phyloP scores from a whole-genome alignment of 1,140 invertebrate genomes.

The Neodiprion lecontei region DNA sequence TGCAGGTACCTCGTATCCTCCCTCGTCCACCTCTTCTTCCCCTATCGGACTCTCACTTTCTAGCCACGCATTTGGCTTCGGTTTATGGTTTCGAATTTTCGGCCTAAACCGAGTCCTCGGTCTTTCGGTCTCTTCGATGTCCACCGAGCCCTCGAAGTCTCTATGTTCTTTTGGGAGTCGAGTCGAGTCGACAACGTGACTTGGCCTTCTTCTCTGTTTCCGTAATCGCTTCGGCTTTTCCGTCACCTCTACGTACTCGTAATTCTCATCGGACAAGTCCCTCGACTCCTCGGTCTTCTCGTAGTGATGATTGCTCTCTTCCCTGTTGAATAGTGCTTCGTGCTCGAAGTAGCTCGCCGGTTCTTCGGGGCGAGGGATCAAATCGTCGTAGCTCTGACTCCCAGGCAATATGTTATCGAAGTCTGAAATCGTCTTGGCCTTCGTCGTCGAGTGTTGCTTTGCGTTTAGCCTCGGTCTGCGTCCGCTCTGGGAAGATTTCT shows the following conservation, averaged over 20 bases:
- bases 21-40: slow-evolving; percentile 21
- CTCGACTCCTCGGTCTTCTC: slow-evolving; percentile 31
- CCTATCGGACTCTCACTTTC: slow-evolving; percentile 32
- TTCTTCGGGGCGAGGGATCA: background rate
- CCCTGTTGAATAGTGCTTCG: slow-evolving; percentile 16
- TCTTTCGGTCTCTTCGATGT: slow-evolving; percentile 37
- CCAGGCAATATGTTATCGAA: background rate
- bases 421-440: background rate
- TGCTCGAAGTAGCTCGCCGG: background rate
- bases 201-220: slow-evolving; percentile 47
- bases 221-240: slow-evolving; percentile 44
- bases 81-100: slow-evolving; percentile 40
- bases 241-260: slow-evolving; percentile 49
- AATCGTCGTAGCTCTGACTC: slow-evolving; percentile 9
- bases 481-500: background rate
- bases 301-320: slow-evolving; percentile 40
- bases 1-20: slow-evolving; percentile 36
- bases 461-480: background rate
- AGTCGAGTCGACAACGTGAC: slow-evolving; percentile 32
- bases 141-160: slow-evolving; percentile 31
- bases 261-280: slow-evolving; percentile 43
- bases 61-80: slow-evolving; percentile 40
- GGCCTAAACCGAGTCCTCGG: slow-evolving; percentile 29
- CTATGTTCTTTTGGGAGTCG: slow-evolving; percentile 52
- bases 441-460: background rate